phyloP scores from a whole-genome alignment of 2,113 vertebrate genomes.

The Psilopsiagon aurifrons region DNA sequence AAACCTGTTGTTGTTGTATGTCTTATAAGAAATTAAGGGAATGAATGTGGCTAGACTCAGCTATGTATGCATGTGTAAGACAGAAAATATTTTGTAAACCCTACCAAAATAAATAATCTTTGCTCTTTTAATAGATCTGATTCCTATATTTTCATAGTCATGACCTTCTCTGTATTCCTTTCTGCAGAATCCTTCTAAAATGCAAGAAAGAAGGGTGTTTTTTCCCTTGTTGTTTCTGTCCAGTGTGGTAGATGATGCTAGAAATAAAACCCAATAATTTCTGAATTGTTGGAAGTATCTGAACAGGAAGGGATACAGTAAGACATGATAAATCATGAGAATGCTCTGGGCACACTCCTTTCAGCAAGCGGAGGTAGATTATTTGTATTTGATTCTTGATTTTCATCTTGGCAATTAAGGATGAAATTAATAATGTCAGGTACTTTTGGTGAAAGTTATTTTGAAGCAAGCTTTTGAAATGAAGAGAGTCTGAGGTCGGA shows the following conservation, averaged over 20 bases:
- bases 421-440: not conserved
- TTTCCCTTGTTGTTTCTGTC: not conserved
- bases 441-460: not conserved
- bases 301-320: not conserved
- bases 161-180: not conserved
- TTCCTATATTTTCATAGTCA: not conserved
- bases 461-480: not conserved
- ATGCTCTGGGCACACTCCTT: not conserved
- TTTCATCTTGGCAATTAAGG: not conserved
- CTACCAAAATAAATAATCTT: not conserved
- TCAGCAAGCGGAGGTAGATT: not conserved
- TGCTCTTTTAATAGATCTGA: not conserved
- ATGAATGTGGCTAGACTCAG: not conserved
- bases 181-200: not conserved
- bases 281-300: not conserved
- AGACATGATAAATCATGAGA: not conserved
- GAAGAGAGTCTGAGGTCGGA: not conserved
- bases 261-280: not conserved
- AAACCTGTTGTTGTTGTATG: not conserved
- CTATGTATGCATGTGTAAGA: fast-evolving
- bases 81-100: not conserved
- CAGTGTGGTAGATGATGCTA: not conserved
- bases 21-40: not conserved
- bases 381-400: not conserved
- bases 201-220: not conserved